Base-by-base conservation (phyloP, 2,888 invertebrate species). In the Neelides folsomi region DNA sequence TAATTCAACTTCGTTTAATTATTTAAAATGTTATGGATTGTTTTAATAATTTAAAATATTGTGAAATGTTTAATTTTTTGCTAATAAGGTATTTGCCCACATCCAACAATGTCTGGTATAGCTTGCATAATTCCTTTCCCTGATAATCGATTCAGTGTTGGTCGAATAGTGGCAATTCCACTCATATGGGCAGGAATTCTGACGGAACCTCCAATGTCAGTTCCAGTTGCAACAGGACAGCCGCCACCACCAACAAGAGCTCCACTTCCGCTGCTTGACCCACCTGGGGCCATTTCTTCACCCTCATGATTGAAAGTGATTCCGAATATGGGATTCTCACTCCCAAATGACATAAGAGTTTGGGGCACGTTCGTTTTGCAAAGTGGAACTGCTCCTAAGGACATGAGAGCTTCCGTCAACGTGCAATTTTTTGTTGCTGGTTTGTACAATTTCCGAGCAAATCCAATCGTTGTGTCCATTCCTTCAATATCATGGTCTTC, bases 351-450 rank as follows among this genome's bases (percentile, higher is more conserved):
- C 41, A 60, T 42, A 13, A 57, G 51, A 10, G 55, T 57, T 69
- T 68, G 18, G 69, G 71, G 67, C 71, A 74, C 45, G 19, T 54
- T 60, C 1, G 63, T 60, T 42, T 54, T 57, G 27, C 60, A 60
- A 39, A 60, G 58, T 0, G 75, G 73, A 36, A 75, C 65, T n/a
- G 73, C 75, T 45, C 76, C 75, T 7, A 68, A 60, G 2, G 64
- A 53, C 38, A 49, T 43, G 8, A 63, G 47, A 6, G 54, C 50
- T 35, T 55, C 20, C n/a, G 62, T 54, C 12, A 59, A 46, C 1
- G 54, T 50, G 1, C 60, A 57, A 15, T 49, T 52, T 16, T 53
- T 47, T 1, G 27, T 39, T 7, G 56, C 55, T 15, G 56, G 55
- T 3, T 39, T 47, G 36, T 49, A 57, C 10, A 56, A 48, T 47